phyloP scores from a whole-genome alignment of 2,113 vertebrate species.

The Castor canadensis region DNA sequence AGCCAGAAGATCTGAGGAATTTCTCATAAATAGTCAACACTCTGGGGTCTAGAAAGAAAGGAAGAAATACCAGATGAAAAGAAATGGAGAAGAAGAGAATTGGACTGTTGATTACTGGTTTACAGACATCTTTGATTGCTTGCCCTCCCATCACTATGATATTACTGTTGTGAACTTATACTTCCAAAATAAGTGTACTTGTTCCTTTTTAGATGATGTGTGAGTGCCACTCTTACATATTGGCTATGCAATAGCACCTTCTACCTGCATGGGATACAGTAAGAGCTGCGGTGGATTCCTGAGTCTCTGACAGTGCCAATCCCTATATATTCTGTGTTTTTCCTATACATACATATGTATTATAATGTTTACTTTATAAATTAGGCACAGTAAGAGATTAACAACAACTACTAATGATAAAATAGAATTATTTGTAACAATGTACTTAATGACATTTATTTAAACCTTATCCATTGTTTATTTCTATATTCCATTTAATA shows the following conservation, averaged over 20 bases:
- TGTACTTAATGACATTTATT: not conserved
- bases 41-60: not conserved
- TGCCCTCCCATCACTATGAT: not conserved
- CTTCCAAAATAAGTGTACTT: not conserved
- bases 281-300: not conserved
- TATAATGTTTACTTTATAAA: not conserved
- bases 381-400: too few relatives aligned
- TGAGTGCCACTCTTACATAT: not conserved
- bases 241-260: not conserved
- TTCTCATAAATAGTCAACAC: not conserved
- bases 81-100: not conserved
- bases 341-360: not conserved
- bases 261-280: not conserved
- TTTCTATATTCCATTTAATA: not conserved
- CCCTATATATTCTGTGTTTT: not conserved
- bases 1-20: not conserved
- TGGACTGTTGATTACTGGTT: not conserved
- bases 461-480: not conserved
- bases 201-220: not conserved
- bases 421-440: not conserved
- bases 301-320: too few relatives aligned
- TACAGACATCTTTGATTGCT: not conserved
- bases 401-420: not conserved
- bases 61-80: not conserved
- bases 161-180: not conserved